Base-by-base conservation (phyloP, 2,797 vertebrate genomes). In the Siniperca scherzeri region DNA sequence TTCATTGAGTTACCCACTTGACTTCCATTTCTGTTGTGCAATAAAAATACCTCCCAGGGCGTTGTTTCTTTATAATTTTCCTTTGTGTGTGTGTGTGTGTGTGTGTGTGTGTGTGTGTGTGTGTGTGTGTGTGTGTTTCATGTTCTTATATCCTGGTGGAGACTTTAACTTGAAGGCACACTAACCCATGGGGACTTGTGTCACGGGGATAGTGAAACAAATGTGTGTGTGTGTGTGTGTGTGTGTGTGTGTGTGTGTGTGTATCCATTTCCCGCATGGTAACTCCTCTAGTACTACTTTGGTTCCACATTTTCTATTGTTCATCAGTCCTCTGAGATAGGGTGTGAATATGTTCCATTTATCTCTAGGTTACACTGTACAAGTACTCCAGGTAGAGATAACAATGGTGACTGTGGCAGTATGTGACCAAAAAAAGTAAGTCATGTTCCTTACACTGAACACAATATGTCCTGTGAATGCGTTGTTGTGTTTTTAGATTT, bases 21-120 rank as follows among this genome's bases (percentile, higher is more conserved):
- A 71, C 13, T 55, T 33, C n/a, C 14, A 56, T 73, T 44, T 78
- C 21, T 80, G 19, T 42, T 65, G 52, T 55, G 30, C 16, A 80
- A 48, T 30, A 30, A 30, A 30, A 30, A 30, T 53, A 61, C 6
- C 44, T 52, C 56, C 1, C 14, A 50, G 21, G 22, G 11, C 19
- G 5, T 27, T 67, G 17, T 30, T 60, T 64, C 72, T 7, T 27
- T 33, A 8, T 4, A 50, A 10, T 82, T 12, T 46, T 74, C 25
- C 27, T 27, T 55, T 53, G 7, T 52, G 27, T 77, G 40, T 44
- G 16, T 62, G 30, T 33, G 40, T 30, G 19, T 27, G 17, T 33
- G 60, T 62, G 60, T 19, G 50, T 52, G 19, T 76, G 8, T 55
- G 33, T 76, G 38, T 76, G 8, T 55, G 33, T 76, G 25, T 77